phyloP scores from a whole-genome alignment of 1,140 invertebrate species.

The Saccostrea cuccullata region DNA sequence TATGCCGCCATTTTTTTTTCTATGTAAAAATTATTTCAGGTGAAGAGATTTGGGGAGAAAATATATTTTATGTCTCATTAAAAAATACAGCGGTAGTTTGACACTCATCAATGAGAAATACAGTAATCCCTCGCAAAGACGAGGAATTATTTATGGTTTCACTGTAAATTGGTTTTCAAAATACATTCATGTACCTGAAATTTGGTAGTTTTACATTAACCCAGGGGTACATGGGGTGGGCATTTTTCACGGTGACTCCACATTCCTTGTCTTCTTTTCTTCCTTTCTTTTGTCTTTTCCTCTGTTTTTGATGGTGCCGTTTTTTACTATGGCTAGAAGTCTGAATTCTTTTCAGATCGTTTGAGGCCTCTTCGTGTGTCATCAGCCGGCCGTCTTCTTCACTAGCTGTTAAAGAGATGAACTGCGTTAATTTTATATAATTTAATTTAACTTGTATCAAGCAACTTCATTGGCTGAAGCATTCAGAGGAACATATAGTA shows the following conservation, averaged over 20 bases:
- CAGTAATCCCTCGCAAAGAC: no score
- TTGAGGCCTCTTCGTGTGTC: not conserved
- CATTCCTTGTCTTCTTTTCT: not conserved
- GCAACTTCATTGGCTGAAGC: no score
- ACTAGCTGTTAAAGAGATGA: not conserved
- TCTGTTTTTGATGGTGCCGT: not conserved
- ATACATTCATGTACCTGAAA: not conserved
- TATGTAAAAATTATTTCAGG: no score
- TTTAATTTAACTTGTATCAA: no score
- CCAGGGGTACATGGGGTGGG: not conserved
- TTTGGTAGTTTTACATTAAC: not conserved
- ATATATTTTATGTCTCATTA: no score
- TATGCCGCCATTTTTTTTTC: no score
- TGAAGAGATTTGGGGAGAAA: no score
- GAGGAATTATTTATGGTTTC: no score
- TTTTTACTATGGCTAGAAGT: not conserved
- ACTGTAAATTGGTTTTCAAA: not conserved
- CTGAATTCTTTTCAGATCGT: not conserved
- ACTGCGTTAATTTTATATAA: not conserved
- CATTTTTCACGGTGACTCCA: not conserved
- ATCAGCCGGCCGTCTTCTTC: not conserved
- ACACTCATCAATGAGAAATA: no score
- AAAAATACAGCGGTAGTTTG: no score
- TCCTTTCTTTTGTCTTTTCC: not conserved
- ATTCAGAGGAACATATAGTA: no score